These are phyloP conservation scores for Megalops cyprinoides DNA, from an alignment of 2,797 vertebrate genomes.

Conservation along the genomic window DNA sequence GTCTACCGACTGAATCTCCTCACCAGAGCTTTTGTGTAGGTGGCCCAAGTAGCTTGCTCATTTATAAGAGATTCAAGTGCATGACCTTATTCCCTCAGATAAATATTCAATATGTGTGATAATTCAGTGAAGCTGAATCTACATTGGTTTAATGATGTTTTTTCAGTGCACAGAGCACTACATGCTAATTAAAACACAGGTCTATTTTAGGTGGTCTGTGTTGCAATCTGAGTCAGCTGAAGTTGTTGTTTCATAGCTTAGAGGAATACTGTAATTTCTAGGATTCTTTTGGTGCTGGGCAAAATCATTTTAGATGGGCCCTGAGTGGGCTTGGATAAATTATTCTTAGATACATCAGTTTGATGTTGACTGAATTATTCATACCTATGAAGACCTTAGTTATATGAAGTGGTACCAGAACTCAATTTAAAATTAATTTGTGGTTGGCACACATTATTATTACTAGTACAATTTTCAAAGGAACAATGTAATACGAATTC, in stretches of 20 bases:
- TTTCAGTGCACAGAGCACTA: too few relatives aligned
- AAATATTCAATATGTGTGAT: conserved; percentile 1
- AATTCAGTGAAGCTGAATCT: not conserved
- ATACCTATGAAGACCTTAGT: too few relatives aligned
- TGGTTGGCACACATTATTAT: too few relatives aligned
- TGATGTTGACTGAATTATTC: too few relatives aligned
- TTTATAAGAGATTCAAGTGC: not conserved
- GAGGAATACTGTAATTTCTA: not conserved
- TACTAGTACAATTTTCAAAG: too few relatives aligned
- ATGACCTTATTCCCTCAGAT: not conserved
- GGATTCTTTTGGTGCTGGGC: not conserved
- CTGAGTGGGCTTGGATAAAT: too few relatives aligned
- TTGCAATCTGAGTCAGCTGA: not conserved
- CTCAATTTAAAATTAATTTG: too few relatives aligned
- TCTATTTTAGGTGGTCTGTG: not conserved
- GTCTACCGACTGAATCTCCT: not conserved
- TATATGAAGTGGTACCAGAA: too few relatives aligned
- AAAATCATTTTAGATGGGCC: too few relatives aligned
- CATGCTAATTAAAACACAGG: not conserved
- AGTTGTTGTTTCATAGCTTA: not conserved
- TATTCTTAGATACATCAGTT: too few relatives aligned
- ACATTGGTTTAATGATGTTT: not conserved
- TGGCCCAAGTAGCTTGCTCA: not conserved
- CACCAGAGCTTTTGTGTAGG: not conserved
- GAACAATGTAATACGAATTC: too few relatives aligned